Evolutionary conservation across 23 tunicate genomes (phyloP).

Genomic region (Clavelina lepadiformis): DNA sequence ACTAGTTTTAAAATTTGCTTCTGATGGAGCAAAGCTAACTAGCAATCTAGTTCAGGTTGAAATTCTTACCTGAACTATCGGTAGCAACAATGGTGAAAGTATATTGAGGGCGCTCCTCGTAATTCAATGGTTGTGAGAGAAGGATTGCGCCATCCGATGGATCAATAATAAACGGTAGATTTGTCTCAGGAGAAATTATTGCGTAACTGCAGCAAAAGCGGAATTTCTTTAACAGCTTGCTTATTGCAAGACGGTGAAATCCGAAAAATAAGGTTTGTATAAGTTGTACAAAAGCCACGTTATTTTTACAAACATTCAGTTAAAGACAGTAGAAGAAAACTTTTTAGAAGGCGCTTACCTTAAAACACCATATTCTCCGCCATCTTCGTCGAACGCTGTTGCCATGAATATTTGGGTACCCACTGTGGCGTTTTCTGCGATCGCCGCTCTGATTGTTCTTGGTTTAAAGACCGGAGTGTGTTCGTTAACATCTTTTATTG

Average conservation of each 20-base stretch:
- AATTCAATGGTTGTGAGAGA: conserved; percentile 23
- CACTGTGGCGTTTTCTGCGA: conserved; percentile 37
- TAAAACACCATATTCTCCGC: conserved; percentile 32
- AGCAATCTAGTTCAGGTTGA: background rate
- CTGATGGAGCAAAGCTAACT: background rate
- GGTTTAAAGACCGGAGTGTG: conserved; percentile 57
- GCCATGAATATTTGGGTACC: conserved; percentile 26
- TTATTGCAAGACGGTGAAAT: no score
- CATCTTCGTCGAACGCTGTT: conserved; percentile 59
- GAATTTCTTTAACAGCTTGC: no score
- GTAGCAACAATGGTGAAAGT: conserved; percentile 19
- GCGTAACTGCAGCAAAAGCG: no score
- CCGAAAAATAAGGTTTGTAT: no score
- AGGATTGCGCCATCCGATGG: conserved; percentile 42
- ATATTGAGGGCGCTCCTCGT: conserved; percentile 27
- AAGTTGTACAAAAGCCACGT: no score
- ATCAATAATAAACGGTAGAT: conserved; percentile 57
- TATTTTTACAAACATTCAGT: no score
- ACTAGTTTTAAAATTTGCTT: background rate
- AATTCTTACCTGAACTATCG: conserved; percentile 54
- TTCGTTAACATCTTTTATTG: conserved; percentile 66
- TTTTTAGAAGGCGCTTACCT: no score
- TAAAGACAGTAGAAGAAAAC: no score
- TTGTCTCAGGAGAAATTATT: no score
- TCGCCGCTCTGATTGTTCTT: conserved; percentile 8